Percentiles rank a stretch among this genome's conserved stretches.
Evolutionary conservation across 2,888 invertebrate species (phyloP).

Genomic region (Lathronympha strigana): DNA sequence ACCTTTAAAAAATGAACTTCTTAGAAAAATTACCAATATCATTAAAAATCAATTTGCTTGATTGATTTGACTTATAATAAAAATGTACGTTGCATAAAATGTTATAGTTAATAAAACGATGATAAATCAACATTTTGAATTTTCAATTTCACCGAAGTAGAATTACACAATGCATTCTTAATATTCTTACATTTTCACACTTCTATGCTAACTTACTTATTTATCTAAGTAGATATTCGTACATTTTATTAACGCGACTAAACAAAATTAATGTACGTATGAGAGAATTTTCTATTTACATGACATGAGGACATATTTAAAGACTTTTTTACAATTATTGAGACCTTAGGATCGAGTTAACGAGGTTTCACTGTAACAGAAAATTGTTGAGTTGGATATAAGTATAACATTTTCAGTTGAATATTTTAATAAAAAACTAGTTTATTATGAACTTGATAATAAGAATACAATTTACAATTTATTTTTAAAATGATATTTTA

Average conservation of each 20-base stretch:
- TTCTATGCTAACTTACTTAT: constrained; percentile 23
- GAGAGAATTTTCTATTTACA: not conserved
- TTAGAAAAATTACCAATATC: too few species aligned
- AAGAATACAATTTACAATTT: too few species aligned
- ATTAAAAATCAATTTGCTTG: too few species aligned
- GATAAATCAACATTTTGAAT: constrained; percentile 3
- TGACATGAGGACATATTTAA: not conserved
- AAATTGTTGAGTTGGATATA: too few species aligned
- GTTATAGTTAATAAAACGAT: not conserved
- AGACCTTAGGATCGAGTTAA: too few species aligned
- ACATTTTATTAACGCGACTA: not conserved
- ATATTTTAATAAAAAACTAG: too few species aligned
- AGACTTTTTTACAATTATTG: not conserved
- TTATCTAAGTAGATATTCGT: not conserved
- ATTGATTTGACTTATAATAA: not conserved
- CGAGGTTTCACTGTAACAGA: too few species aligned
- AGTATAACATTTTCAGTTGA: too few species aligned
- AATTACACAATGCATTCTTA: constrained; percentile 1
- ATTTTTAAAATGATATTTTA: too few species aligned
- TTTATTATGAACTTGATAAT: too few species aligned
- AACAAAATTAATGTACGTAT: not conserved
- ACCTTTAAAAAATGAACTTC: too few species aligned
- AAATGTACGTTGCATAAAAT: not conserved
- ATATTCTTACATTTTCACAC: constrained; percentile 14
- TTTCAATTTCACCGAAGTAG: not conserved